Evolutionary conservation across 2,888 invertebrate species (phyloP).

Genomic region (Stenodera caucasica): DNA sequence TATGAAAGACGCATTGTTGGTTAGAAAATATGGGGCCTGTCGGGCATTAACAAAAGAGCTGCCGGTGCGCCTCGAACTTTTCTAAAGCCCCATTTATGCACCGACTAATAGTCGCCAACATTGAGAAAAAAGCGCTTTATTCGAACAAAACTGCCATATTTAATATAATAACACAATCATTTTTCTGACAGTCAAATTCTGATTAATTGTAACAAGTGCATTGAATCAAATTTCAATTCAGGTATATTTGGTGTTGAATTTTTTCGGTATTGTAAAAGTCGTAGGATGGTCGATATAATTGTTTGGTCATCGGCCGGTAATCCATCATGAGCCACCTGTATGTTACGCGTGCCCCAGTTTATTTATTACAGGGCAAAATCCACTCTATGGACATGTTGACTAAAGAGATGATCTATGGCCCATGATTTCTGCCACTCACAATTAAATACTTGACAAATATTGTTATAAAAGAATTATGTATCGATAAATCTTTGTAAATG

Average conservation of each 20-base stretch:
- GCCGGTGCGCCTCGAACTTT: not conserved
- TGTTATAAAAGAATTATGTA: constrained; percentile 55
- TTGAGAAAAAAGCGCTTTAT: not conserved
- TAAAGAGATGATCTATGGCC: constrained; percentile 53
- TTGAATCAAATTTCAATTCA: not conserved
- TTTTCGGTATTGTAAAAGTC: constrained; percentile 30
- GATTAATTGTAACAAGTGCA: constrained; percentile 3
- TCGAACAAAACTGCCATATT: too few species aligned
- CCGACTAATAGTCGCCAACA: not conserved
- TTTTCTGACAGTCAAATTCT: not conserved
- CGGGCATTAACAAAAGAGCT: not conserved
- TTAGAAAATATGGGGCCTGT: not conserved
- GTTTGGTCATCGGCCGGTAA: constrained; percentile 51
- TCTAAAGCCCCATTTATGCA: not conserved
- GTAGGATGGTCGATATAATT: constrained; percentile 50
- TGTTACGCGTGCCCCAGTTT: constrained; percentile 43
- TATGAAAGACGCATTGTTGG: not conserved
- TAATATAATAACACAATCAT: too few species aligned
- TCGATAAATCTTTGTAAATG: constrained; percentile 54
- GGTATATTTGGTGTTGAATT: too few species aligned
- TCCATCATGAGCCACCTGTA: constrained; percentile 55
- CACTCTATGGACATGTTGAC: constrained; percentile 52
- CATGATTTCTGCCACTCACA: constrained; percentile 51
- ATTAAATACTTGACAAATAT: constrained; percentile 54
- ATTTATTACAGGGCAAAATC: constrained; percentile 49